Evolutionary conservation across 2,797 vertebrate genomes (phyloP).

Genomic region (Chrysocyon brachyurus): DNA sequence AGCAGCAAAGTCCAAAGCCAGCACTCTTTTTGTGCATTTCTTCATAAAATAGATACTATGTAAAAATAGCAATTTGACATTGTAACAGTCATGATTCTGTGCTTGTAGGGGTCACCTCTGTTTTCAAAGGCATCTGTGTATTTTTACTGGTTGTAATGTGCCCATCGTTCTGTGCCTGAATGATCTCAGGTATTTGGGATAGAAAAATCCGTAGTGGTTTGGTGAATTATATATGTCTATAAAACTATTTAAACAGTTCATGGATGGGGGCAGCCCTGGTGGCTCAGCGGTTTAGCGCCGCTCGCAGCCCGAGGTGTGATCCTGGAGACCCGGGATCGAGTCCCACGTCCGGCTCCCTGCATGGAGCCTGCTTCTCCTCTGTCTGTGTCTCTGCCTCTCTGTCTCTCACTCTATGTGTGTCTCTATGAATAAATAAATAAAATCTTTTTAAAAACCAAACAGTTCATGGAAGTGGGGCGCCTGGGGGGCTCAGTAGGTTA

Average conservation of each 20-base stretch:
- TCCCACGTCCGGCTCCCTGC: background rate
- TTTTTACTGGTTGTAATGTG: background rate
- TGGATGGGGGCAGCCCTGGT: background rate
- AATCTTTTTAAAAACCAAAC: background rate
- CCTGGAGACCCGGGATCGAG: background rate
- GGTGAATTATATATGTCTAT: background rate
- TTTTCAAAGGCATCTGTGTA: background rate
- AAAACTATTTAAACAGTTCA: background rate
- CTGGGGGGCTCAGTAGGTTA: background rate
- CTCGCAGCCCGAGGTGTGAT: background rate
- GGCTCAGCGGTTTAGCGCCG: background rate
- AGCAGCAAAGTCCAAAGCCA: slow-evolving; percentile 46
- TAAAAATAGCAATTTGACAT: background rate
- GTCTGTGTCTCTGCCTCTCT: background rate
- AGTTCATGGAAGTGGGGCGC: background rate
- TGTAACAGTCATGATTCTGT: background rate
- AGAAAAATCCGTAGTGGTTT: background rate
- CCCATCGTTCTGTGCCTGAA: background rate
- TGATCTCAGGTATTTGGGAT: slow-evolving; percentile 11
- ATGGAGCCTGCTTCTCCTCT: background rate
- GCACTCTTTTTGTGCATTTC: background rate
- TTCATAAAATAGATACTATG: background rate
- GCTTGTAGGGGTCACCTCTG: background rate
- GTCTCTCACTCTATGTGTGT: no score
- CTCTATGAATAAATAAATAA: no score